Base-by-base conservation (phyloP, 2,888 invertebrate genomes). In the Nipponacmea schrenckii region DNA sequence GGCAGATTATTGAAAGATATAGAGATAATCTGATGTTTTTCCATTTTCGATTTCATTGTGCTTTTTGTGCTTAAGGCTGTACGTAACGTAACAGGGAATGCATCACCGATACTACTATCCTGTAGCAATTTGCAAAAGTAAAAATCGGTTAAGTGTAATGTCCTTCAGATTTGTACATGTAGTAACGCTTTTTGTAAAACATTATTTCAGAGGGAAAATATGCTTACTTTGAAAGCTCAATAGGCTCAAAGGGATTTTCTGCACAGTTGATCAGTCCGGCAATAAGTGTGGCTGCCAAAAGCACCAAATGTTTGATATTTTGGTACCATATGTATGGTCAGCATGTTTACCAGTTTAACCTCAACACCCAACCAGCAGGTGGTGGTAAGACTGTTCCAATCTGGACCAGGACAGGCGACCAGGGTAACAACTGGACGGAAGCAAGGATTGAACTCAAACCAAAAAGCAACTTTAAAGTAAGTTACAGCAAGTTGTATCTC, bases 241-340 rank as follows among this genome's bases (percentile, higher is more conserved):
- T 63, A n/a, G 79, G 77, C 2, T 68, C 72, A 1, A 65, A 20
- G 3, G 77, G 75, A 15, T 75, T 73, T 62, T 79, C 77, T 67
- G 80, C 79, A 14, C 81, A 80, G 69, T 56, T 81, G 14, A 67
- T 73, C 72, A 81, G 81, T 68, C 78, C 78, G 1, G 12, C 64
- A 5, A 45, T 80, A 39, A 72, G 74, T 26, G 70, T 76, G 12
- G 48, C 67, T 1, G 67, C 71, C 7, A 62, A 70, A 0, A 46
- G 69, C 2, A 67, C 73, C 1, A 74, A 76, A 26, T 83, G 84
- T 62, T 67, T 83, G 26, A 78, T 81, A 17, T 84, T 84, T 78
- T 86, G 84, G 84, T 86, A 81, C 77, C 84, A 81, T 70, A 86
- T 86, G 85, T 83, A 83, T 71, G 87, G 86, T 8, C 71, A 74